phyloP scores from a whole-genome alignment of 2,888 invertebrate genomes.

The Podabrus alpinus region DNA sequence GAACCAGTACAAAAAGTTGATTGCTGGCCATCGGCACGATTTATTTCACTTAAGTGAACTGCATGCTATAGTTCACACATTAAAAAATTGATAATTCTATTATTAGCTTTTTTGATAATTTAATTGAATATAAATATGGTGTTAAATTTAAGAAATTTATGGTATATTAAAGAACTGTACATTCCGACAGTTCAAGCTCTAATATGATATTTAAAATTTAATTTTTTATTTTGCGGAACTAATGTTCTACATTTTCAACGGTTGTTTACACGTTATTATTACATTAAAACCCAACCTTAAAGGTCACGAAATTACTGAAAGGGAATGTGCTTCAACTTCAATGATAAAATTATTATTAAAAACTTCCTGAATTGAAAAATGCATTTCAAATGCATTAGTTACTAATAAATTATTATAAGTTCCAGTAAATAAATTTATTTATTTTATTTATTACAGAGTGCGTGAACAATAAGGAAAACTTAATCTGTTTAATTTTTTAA shows the following conservation, averaged over 20 bases:
- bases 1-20: not conserved
- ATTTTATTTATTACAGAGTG: no score
- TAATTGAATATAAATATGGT: not conserved
- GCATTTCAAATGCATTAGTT: no score
- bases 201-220: not conserved
- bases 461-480: no score
- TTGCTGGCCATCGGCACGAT: not conserved
- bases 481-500: no score
- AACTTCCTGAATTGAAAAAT: no score
- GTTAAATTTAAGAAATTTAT: not conserved
- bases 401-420: no score
- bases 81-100: not conserved
- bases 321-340: not conserved
- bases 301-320: not conserved
- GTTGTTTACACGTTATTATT: not conserved
- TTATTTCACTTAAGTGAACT: not conserved
- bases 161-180: not conserved
- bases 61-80: not conserved
- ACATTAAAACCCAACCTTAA: not conserved
- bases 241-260: not conserved
- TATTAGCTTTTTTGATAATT: not conserved
- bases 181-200: not conserved
- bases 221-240: not conserved
- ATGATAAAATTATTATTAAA: not conserved
- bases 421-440: no score